Conservation (phyloP, 2,113 vertebrate species). For the Eurypyga helias region DNA sequence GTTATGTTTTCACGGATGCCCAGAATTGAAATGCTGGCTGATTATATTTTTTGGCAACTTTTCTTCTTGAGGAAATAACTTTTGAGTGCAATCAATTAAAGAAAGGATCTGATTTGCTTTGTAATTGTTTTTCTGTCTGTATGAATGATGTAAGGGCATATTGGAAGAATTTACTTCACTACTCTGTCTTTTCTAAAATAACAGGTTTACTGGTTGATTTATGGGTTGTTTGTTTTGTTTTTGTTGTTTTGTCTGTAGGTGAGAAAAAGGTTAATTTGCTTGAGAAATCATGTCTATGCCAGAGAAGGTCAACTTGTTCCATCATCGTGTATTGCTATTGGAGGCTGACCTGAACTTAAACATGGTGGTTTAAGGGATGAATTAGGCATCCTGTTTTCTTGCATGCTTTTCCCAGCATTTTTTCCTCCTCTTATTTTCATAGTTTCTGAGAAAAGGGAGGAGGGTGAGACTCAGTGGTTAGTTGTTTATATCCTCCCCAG, state of each 20-base stretch:
- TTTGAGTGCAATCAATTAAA: constrained; percentile 70
- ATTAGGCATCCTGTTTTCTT: constrained; percentile 45
- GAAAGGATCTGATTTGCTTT: constrained; percentile 68
- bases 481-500: background rate
- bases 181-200: constrained; percentile 63
- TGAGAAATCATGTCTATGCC: constrained; percentile 69
- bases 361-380: background rate
- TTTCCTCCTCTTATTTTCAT: background rate
- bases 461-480: background rate
- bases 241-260: constrained; percentile 64
- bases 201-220: constrained; percentile 63
- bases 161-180: constrained; percentile 64
- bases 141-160: constrained; percentile 68
- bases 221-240: constrained; percentile 71
- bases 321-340: constrained; percentile 52
- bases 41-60: constrained; percentile 3
- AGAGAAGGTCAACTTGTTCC: constrained; percentile 72
- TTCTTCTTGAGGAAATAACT: constrained; percentile 38
- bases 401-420: background rate
- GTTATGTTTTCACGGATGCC: background rate
- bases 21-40: background rate
- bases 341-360: constrained; percentile 44
- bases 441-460: background rate
- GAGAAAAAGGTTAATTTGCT: constrained; percentile 74
- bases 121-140: constrained; percentile 73